Evolutionary conservation across 1,140 invertebrate species (phyloP).

Genomic region (Pogonomyrmex californicus): DNA sequence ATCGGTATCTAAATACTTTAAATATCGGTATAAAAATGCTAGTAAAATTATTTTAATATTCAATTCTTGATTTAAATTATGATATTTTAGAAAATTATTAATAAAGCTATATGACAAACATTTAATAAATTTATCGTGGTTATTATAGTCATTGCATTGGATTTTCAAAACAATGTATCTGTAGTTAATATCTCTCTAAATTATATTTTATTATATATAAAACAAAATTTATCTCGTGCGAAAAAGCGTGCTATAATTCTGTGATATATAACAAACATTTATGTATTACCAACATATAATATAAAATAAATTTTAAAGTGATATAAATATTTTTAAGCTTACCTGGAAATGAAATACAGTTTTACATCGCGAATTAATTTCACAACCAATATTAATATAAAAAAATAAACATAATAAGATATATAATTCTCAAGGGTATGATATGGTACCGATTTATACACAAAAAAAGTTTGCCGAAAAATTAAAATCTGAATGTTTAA

Average conservation of each 20-base stretch:
- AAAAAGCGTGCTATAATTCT: slow-evolving; percentile 8
- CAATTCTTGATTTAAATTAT: not conserved
- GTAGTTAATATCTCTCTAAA: slow-evolving; percentile 39
- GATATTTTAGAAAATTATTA: slow-evolving; percentile 17
- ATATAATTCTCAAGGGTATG: slow-evolving; percentile 2
- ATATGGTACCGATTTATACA: not conserved
- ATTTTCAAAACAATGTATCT: slow-evolving; percentile 17
- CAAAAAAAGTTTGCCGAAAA: not conserved
- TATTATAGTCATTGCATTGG: slow-evolving; percentile 5
- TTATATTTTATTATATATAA: slow-evolving; percentile 12
- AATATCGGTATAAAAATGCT: too few species aligned
- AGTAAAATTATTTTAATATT: too few species aligned
- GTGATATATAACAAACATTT: slow-evolving; percentile 4
- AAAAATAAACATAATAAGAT: slow-evolving; percentile 25
- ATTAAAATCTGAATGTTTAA: slow-evolving; percentile 13
- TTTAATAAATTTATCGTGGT: slow-evolving; percentile 15
- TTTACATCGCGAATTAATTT: slow-evolving; percentile 41
- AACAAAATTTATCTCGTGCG: not conserved
- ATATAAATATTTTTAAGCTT: slow-evolving; percentile 37
- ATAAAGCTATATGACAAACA: slow-evolving; percentile 18
- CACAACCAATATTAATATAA: slow-evolving; percentile 31
- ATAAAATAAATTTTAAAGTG: slow-evolving; percentile 15
- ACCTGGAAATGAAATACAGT: slow-evolving; percentile 50
- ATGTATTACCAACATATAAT: slow-evolving; percentile 10
- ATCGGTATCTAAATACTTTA: too few species aligned